Evolutionary conservation across 1,140 invertebrate species (phyloP), one percentile per base, ranked within the genome.

Genomic region (Zaprionus davidi): DNA sequence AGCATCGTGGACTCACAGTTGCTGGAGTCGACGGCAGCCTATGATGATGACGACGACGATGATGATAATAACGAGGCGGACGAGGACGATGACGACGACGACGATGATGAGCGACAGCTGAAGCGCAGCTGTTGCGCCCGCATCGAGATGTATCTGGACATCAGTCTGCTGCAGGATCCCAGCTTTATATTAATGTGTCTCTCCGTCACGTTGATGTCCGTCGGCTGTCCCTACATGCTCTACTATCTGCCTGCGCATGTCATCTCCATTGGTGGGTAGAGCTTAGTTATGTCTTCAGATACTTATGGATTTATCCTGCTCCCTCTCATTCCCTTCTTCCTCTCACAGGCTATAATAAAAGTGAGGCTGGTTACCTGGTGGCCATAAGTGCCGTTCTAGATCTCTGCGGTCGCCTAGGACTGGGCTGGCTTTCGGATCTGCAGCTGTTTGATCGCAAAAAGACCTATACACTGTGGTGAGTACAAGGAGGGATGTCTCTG

Each of bases 201-300:
- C 2, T 96, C 96, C 6, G 96, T 96, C 11, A 95, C 94, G 6
- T 93, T 96, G 2, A 96, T 96, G 95, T 96, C 96, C 0, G 95
- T 95, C 5, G 96, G 96, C 6, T 96, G 96, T 22, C 96, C 96
- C 0, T 96, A 96, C 80, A 95, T 96, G 91, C 87, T 96, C 5
- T 96, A 96, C 83, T 96, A 96, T 86, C 90, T 96, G 51, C 96
- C 96, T 2, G 95, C 96, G 0, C 96, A 96, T 80, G 96, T 95
- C 0, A 94, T 95, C 15, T 94, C 94, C 0, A 93, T 93, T n/a
- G 92, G 92, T 93, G 67, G 28, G 66, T 64, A 31, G 31, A 20
- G 5, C 15, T 12, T 9, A 12, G 2, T 26, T 34, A 2, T 41
- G 36, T 51, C 17, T 59, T 15, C 9, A 3, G 24, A 13, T 26